phyloP scores from a whole-genome alignment of 23 tunicate species.

The Clavelina lepadiformis region DNA sequence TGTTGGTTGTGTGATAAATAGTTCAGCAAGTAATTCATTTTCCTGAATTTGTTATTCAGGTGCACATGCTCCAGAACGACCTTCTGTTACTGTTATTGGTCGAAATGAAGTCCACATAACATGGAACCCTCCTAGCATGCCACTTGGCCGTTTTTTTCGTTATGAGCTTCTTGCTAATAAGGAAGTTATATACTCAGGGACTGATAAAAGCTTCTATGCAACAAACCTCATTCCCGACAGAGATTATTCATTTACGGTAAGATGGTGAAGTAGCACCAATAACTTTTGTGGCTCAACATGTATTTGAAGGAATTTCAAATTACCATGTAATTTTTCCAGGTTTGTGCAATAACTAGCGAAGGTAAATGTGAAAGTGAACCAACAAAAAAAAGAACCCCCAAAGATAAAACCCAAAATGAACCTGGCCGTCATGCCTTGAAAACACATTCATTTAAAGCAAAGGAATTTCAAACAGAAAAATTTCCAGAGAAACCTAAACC shows the following conservation, averaged over 20 bases:
- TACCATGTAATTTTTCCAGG: conserved; percentile 25
- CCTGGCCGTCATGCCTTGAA: conserved; percentile 76
- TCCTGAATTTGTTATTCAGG: conserved; percentile 46
- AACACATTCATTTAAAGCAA: conserved; percentile 86
- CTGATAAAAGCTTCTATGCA: conserved; percentile 42
- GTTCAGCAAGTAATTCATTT: no score
- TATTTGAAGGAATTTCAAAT: no score
- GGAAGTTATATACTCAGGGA: conserved; percentile 67
- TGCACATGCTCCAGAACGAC: conserved; percentile 87
- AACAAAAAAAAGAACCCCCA: conserved; percentile 75
- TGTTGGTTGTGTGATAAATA: no score
- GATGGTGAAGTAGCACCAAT: no score
- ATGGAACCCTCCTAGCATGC: conserved; percentile 81
- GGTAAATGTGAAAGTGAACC: conserved; percentile 87
- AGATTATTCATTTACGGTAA: conserved; percentile 81
- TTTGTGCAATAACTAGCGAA: conserved; percentile 81
- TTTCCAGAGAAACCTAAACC: conserved; percentile 7
- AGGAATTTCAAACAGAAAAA: conserved; percentile 88
- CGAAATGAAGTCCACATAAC: conserved; percentile 84
- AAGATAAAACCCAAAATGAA: conserved; percentile 73
- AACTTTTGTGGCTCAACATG: no score
- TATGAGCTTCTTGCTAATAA: conserved; percentile 76
- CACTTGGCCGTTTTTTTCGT: conserved; percentile 89
- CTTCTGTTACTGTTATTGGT: conserved; percentile 81
- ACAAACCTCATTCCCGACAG: conserved; percentile 72